phyloP scores from a whole-genome alignment of 1,140 invertebrate species.

The Glossosoma conforme region DNA sequence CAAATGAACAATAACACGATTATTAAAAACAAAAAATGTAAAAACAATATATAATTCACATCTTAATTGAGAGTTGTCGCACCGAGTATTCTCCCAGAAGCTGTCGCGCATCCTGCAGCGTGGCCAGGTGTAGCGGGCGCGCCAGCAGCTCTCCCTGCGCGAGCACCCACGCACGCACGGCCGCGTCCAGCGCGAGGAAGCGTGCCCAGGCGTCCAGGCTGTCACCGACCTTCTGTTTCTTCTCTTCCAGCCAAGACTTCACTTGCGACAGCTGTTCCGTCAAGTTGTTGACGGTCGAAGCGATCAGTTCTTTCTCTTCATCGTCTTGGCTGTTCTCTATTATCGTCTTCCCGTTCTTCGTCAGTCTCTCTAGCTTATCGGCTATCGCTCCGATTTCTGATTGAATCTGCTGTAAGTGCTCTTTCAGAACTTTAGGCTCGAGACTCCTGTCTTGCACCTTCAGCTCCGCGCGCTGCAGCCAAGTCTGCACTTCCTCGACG shows the following conservation, averaged over 20 bases:
- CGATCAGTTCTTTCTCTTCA: conserved; percentile 69
- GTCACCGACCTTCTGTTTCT: conserved; percentile 77
- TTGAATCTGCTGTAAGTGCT: conserved; percentile 70
- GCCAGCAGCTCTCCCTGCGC: conserved; percentile 75
- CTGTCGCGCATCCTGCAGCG: conserved; percentile 73
- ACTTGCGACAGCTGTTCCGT: conserved; percentile 75
- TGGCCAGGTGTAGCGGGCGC: conserved; percentile 69
- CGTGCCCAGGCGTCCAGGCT: conserved; percentile 82
- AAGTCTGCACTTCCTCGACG: conserved; percentile 74
- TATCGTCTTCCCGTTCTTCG: conserved; percentile 71
- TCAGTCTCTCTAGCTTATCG: conserved; percentile 74
- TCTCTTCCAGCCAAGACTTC: conserved; percentile 71
- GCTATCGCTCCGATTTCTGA: conserved; percentile 65
- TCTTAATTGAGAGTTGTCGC: conserved; percentile 37
- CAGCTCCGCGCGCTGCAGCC: conserved; percentile 76
- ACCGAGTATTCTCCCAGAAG: conserved; percentile 86
- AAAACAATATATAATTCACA: not conserved
- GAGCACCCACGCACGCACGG: conserved; percentile 76
- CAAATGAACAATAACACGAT: conserved; percentile 27
- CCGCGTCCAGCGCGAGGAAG: conserved; percentile 77
- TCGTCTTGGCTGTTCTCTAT: conserved; percentile 73
- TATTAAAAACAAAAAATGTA: not conserved
- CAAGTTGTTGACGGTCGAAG: conserved; percentile 68
- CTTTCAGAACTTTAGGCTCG: conserved; percentile 72
- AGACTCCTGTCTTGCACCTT: conserved; percentile 74